Percentiles rank a stretch among this genome's conserved stretches.
These are phyloP conservation scores for Upupa epops DNA, from an alignment of 2,113 vertebrate genomes.

Conservation along the genomic window DNA sequence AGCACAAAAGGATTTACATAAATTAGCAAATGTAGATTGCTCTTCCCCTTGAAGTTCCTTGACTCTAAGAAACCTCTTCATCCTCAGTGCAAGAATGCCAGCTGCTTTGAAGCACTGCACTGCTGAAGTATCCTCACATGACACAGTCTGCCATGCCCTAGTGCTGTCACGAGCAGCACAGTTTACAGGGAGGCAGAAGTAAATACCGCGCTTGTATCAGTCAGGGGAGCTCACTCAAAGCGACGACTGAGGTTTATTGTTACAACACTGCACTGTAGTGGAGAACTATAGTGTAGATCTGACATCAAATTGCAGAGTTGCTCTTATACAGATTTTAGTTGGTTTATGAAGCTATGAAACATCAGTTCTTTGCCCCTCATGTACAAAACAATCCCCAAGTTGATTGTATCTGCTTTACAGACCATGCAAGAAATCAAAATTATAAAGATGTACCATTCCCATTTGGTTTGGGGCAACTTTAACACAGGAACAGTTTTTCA, in stretches of 20 bases:
- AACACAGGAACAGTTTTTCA: not conserved
- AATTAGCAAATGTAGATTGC: slow-evolving; percentile 6
- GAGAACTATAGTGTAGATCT: not conserved
- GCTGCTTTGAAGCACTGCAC: slow-evolving; percentile 6
- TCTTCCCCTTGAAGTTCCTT: slow-evolving; percentile 11
- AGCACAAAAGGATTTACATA: not conserved
- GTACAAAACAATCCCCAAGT: not conserved
- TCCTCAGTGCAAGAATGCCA: not conserved
- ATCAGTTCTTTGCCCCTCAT: no score
- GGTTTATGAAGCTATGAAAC: not conserved
- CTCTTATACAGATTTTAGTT: not conserved
- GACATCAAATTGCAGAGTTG: not conserved
- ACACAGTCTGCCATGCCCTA: not conserved
- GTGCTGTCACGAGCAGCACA: not conserved
- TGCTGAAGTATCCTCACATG: slow-evolving; percentile 42
- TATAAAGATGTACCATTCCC: not conserved
- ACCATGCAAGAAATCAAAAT: not conserved
- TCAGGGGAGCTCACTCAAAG: slow-evolving; percentile 22
- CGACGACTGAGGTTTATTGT: slow-evolving; percentile 18
- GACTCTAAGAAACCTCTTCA: not conserved
- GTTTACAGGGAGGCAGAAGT: slow-evolving; percentile 53
- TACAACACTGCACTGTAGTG: not conserved
- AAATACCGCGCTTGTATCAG: slow-evolving; percentile 22
- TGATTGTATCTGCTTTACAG: not conserved
- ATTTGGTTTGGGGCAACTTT: not conserved